These are phyloP conservation scores for Callopanchax toddi DNA, from an alignment of 2,113 vertebrate species.

Conservation along the genomic window DNA sequence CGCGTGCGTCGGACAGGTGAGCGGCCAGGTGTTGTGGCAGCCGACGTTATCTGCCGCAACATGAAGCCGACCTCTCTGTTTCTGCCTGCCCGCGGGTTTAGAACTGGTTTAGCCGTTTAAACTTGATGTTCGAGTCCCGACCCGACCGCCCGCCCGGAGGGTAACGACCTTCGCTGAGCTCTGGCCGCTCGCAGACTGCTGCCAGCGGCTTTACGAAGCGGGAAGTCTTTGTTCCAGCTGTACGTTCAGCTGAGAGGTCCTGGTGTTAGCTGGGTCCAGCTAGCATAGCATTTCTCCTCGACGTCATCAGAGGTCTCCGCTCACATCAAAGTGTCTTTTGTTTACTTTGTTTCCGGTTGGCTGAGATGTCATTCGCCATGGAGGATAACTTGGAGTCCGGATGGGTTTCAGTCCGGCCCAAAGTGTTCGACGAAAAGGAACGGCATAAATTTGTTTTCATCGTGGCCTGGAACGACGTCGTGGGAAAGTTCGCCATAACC, in stretches of 20 bases:
- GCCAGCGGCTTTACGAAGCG: background rate
- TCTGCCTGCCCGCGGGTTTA: conserved; percentile 1
- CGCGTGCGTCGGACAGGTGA: conserved; percentile 34
- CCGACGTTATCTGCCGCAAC: conserved; percentile 2
- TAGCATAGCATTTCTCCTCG: conserved; percentile 43
- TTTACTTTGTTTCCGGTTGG: conserved; percentile 14
- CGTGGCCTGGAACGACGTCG: conserved; percentile 97
- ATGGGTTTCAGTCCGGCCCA: conserved; percentile 94
- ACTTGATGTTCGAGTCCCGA: conserved; percentile 25
- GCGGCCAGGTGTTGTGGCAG: conserved; percentile 61
- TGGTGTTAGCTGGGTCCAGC: conserved; percentile 15
- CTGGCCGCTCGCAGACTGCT: conserved; percentile 30
- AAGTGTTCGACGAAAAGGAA: conserved; percentile 92
- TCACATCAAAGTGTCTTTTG: conserved; percentile 16
- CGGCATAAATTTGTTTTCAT: conserved; percentile 96
- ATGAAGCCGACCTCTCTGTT: conserved; percentile 2
- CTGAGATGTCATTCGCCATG: conserved; percentile 88
- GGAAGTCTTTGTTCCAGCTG: conserved; percentile 44
- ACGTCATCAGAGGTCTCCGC: background rate
- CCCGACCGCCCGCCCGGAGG: conserved; percentile 20
- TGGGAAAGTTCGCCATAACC: conserved; percentile 96
- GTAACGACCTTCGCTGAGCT: conserved; percentile 24
- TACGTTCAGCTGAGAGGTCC: background rate
- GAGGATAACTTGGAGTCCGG: conserved; percentile 93
- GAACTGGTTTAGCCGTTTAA: conserved; percentile 15